These are phyloP conservation scores for Resseliella maxima DNA, from an alignment of 2,888 invertebrate genomes.

Conservation along the genomic window DNA sequence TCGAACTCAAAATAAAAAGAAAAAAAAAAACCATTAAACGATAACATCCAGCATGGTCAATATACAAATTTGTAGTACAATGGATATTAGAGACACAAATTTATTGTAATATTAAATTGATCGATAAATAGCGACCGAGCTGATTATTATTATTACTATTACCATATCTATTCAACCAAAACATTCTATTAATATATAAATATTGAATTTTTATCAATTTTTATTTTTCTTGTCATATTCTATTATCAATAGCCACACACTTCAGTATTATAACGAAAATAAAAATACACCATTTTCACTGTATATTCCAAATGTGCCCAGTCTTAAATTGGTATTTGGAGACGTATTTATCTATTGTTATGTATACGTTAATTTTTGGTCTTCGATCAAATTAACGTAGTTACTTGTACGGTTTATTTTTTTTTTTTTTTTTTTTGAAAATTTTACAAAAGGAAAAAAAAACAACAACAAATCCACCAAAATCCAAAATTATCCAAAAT, in stretches of 20 bases:
- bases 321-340: conserved; percentile 39
- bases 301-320: conserved; percentile 16
- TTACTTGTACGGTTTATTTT: neutral
- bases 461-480: neutral
- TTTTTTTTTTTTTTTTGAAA: too few species aligned
- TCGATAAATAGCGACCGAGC: neutral
- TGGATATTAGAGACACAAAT: neutral
- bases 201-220: neutral
- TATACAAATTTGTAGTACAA: conserved; percentile 4
- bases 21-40: too few species aligned
- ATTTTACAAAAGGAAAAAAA: too few species aligned
- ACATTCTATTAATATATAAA: neutral
- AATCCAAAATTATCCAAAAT: neutral
- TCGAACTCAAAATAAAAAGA: neutral
- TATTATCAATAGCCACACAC: neutral
- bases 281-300: neutral
- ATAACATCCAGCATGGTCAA: conserved; percentile 38
- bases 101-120: neutral
- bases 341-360: too few species aligned
- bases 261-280: neutral
- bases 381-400: neutral
- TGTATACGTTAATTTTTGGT: neutral
- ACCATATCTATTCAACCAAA: neutral
- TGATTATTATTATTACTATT: neutral
- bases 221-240: neutral